Percentiles rank a stretch among this genome's conserved stretches.
Conservation (phyloP, 2,113 vertebrate genomes). For the Pollachius pollachius region DNA sequence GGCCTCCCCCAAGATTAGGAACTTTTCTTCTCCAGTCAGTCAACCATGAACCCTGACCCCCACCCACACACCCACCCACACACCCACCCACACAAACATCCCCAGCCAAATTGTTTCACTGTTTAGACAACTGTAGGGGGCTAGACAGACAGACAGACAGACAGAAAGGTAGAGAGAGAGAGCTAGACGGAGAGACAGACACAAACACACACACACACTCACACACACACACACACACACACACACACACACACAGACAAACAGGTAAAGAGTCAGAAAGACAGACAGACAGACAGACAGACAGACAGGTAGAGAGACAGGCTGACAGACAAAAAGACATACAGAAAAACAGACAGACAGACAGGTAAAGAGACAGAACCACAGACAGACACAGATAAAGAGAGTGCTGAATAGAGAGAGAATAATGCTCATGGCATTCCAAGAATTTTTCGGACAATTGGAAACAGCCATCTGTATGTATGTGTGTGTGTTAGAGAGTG, state of each 20-base stretch:
- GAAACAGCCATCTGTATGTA: not conserved
- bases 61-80: not conserved
- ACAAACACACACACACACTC: not conserved
- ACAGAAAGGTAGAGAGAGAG: not conserved
- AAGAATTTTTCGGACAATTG: no score
- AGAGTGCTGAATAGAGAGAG: not conserved
- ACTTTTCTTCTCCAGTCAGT: conserved; percentile 57
- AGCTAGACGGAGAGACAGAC: not conserved
- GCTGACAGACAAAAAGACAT: not conserved
- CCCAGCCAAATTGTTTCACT: not conserved
- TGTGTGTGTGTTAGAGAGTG: not conserved
- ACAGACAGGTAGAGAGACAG: not conserved
- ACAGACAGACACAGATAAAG: not conserved
- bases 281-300: not conserved
- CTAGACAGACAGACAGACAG: not conserved
- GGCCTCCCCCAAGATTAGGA: conserved; percentile 68
- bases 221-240: not conserved
- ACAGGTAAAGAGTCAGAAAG: not conserved
- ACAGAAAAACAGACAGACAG: not conserved
- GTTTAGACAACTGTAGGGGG: not conserved
- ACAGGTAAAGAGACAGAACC: not conserved
- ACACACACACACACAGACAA: not conserved
- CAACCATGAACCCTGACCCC: conserved; percentile 20
- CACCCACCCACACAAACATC: not conserved
- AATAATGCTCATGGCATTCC: not conserved